phyloP scores from a whole-genome alignment of 2,113 vertebrate genomes.

The Acrocephalus arundinaceus region DNA sequence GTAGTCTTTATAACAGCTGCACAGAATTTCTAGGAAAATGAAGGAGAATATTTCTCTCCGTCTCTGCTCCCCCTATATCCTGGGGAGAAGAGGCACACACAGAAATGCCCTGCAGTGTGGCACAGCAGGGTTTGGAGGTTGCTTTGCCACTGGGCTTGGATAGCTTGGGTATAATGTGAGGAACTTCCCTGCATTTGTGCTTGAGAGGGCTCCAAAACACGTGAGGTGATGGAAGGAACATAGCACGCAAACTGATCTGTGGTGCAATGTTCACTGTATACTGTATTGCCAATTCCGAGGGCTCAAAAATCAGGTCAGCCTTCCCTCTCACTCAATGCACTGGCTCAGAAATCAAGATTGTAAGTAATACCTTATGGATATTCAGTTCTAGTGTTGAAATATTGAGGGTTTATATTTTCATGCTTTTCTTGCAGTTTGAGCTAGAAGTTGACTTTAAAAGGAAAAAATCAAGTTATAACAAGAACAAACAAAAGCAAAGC shows the following conservation, averaged over 20 bases:
- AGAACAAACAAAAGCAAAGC: slow-evolving; percentile 11
- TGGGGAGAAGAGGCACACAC: not conserved
- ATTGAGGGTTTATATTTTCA: not conserved
- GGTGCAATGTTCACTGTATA: not conserved
- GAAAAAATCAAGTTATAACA: not conserved
- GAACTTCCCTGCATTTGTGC: not conserved
- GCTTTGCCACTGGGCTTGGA: not conserved
- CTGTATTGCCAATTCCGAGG: not conserved
- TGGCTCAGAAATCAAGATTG: slow-evolving; percentile 40
- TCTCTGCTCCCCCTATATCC: not conserved
- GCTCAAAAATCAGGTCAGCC: slow-evolving; percentile 54
- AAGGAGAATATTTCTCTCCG: not conserved
- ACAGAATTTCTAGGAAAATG: not conserved
- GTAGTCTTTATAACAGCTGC: not conserved
- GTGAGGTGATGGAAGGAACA: not conserved
- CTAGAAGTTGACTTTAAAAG: not conserved
- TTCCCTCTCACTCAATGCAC: not conserved
- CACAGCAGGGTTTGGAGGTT: not conserved
- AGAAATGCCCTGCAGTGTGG: not conserved
- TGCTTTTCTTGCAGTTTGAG: not conserved
- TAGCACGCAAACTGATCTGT: not conserved
- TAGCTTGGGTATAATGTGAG: not conserved
- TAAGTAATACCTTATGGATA: slow-evolving; percentile 12
- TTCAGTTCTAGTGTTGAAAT: slow-evolving; percentile 7
- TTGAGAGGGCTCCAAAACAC: not conserved